These are phyloP conservation scores for Clytia hemisphaerica DNA, from an alignment of 30 jellyfish, hydroid and myxozoan species.

Conservation along the genomic window DNA sequence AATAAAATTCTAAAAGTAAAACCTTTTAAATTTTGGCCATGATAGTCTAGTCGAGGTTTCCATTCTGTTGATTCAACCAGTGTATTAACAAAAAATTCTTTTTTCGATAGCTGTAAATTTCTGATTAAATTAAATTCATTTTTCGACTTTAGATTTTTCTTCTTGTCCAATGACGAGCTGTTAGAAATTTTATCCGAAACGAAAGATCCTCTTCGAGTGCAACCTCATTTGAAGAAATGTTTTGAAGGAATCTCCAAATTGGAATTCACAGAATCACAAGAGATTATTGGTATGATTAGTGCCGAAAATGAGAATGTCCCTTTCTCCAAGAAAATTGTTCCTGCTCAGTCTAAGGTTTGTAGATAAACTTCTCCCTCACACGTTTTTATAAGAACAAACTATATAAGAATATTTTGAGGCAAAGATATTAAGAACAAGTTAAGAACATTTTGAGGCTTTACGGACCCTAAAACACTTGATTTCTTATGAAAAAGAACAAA, in stretches of 20 bases:
- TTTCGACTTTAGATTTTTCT: constrained; percentile 58
- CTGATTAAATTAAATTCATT: no score
- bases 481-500: no score
- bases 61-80: background rate
- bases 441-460: no score
- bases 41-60: background rate
- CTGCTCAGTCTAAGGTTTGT: constrained; percentile 88
- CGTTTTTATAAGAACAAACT: no score
- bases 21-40: no score
- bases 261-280: constrained; percentile 81
- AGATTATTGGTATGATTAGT: constrained; percentile 87
- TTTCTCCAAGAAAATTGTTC: constrained; percentile 49
- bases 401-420: no score
- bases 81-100: background rate
- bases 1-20: no score
- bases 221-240: constrained; percentile 94
- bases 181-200: constrained; percentile 89
- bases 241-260: constrained; percentile 83
- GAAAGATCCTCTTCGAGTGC: constrained; percentile 87
- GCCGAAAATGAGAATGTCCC: constrained; percentile 89
- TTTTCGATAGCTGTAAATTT: no score
- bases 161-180: constrained; percentile 80
- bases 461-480: no score
- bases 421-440: no score
- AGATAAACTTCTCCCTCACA: no score